phyloP scores from a whole-genome alignment of 1,140 invertebrate genomes.

The Neodiprion lecontei region DNA sequence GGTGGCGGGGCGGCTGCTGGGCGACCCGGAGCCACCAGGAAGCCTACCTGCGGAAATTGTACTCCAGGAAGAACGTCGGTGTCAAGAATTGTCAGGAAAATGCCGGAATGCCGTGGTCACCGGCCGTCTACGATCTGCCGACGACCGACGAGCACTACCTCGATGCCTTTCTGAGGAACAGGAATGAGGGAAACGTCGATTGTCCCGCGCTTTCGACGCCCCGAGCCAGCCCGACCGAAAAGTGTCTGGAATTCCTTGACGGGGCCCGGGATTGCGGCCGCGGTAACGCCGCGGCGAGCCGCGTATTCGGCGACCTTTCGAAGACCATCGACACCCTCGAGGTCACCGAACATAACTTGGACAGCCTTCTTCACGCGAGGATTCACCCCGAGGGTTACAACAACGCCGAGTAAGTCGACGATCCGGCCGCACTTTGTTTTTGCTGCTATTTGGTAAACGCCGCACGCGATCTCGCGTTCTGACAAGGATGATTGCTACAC shows the following conservation, averaged over 20 bases:
- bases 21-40: slow-evolving; percentile 57
- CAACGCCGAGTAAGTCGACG: slow-evolving; percentile 36
- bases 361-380: slow-evolving; percentile 36
- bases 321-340: slow-evolving; percentile 26
- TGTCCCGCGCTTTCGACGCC: slow-evolving; percentile 42
- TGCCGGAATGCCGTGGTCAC: slow-evolving; percentile 18
- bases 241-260: slow-evolving; percentile 56
- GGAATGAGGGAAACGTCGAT: slow-evolving; percentile 22
- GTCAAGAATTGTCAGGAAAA: slow-evolving; percentile 11
- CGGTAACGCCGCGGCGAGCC: slow-evolving; percentile 22
- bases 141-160: slow-evolving; percentile 48
- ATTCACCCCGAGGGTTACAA: slow-evolving; percentile 12
- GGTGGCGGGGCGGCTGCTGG: slow-evolving; percentile 60
- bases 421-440: slow-evolving; percentile 5
- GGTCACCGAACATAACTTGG: slow-evolving; percentile 43
- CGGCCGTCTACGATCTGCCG: slow-evolving; percentile 43
- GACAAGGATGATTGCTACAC: slow-evolving; percentile 3
- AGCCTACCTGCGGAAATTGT: slow-evolving; percentile 56
- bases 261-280: slow-evolving; percentile 29
- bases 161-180: slow-evolving; percentile 46
- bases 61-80: slow-evolving; percentile 47
- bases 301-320: background rate
- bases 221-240: slow-evolving; percentile 55
- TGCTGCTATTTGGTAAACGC: slow-evolving; percentile 6
- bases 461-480: background rate